Conservation (phyloP, 2,888 invertebrate species). For the Andrena trimmerana region DNA sequence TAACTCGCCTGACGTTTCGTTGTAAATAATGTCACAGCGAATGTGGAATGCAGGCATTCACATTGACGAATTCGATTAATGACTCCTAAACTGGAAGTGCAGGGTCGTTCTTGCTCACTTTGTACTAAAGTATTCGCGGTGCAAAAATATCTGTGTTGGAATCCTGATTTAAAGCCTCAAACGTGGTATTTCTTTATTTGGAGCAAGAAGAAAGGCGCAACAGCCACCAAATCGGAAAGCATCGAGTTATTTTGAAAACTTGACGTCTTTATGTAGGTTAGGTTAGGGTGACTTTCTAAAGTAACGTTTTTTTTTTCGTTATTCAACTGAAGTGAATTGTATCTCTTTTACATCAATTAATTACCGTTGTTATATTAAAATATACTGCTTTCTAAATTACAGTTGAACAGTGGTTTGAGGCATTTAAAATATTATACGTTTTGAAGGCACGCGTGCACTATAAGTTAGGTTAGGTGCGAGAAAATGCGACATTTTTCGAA, state of each 20-base stretch:
- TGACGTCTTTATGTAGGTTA: slow-evolving; percentile 16
- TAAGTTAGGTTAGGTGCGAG: slow-evolving; percentile 27
- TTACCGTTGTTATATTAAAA: not conserved
- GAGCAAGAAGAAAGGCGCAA: not conserved
- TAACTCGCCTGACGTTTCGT: not conserved
- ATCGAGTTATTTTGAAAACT: not conserved
- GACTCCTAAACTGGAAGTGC: too few relatives aligned
- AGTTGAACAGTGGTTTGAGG: not conserved
- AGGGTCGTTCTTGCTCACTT: not conserved
- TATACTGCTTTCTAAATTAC: not conserved
- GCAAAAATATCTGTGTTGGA: not conserved
- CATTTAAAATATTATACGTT: not conserved
- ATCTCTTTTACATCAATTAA: not conserved
- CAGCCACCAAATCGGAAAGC: not conserved
- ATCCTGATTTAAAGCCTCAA: not conserved
- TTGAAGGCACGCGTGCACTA: not conserved
- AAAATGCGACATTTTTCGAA: not conserved
- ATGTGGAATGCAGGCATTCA: not conserved
- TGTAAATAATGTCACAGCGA: not conserved
- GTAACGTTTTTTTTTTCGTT: slow-evolving; percentile 3
- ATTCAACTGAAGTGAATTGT: slow-evolving; percentile 4
- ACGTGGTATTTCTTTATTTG: not conserved
- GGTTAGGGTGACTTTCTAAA: not conserved
- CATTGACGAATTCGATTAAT: not conserved
- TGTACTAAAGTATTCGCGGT: not conserved